Evolutionary conservation across 37 sponge, comb jelly and placozoan genomes (phyloP).

Genomic region (Amphimedon queenslandica): DNA sequence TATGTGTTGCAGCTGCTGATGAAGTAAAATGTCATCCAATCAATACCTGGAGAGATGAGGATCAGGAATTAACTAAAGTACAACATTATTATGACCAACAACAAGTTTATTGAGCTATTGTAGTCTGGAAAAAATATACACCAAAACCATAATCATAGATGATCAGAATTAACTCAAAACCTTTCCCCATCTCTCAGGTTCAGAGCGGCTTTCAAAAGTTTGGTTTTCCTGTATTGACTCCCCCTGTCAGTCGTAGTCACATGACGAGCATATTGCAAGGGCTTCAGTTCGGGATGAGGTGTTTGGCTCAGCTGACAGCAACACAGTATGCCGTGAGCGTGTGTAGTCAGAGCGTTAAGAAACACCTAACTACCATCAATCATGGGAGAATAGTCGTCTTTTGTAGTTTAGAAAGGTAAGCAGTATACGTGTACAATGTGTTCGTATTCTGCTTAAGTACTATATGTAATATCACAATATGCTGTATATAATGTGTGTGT

Average conservation of each 20-base stretch:
- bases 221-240: constrained; percentile 23
- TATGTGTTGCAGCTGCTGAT: constrained; percentile 69
- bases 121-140: background rate
- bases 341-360: background rate
- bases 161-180: background rate
- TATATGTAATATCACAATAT: too few relatives aligned
- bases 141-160: background rate
- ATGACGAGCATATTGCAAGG: constrained; percentile 32
- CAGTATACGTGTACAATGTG: too few relatives aligned
- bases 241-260: constrained; percentile 2
- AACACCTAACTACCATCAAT: constrained; percentile 13
- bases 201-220: constrained; percentile 65
- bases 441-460: too few relatives aligned
- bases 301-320: constrained; percentile 76
- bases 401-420: constrained; percentile 43
- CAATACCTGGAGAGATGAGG: constrained; percentile 85
- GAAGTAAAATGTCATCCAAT: constrained; percentile 56
- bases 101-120: background rate
- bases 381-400: constrained; percentile 67
- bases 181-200: constrained; percentile 44
- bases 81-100: background rate
- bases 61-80: constrained; percentile 69
- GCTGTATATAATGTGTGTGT: too few relatives aligned
- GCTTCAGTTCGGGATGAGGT: constrained; percentile 53
- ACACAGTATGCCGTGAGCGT: constrained; percentile 68